These are phyloP conservation scores for Achlya flavicornis DNA, from an alignment of 2,888 invertebrate species.

Conservation along the genomic window DNA sequence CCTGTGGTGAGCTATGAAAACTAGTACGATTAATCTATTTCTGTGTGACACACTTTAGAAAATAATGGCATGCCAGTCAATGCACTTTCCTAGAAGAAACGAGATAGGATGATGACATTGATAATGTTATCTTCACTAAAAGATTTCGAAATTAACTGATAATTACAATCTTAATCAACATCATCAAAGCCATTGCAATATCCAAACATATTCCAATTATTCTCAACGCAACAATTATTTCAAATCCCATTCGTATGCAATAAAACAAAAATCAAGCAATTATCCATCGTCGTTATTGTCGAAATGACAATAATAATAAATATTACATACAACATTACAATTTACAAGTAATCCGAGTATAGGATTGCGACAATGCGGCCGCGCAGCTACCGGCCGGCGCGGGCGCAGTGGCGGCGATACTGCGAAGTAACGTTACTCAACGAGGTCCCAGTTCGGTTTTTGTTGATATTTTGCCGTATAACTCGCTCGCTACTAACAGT, in stretches of 20 bases:
- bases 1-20: too few species aligned
- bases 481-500: slow-evolving; percentile 5
- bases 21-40: too few species aligned
- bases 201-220: slow-evolving; percentile 3
- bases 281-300: slow-evolving; percentile 4
- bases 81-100: too few species aligned
- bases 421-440: slow-evolving; percentile 5
- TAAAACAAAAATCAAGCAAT: background rate
- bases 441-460: slow-evolving; percentile 5
- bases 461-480: slow-evolving; percentile 10
- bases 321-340: slow-evolving; percentile 8
- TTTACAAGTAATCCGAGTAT: slow-evolving; percentile 8
- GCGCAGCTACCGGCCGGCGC: slow-evolving; percentile 5
- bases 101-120: slow-evolving; percentile 4
- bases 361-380: background rate
- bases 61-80: too few species aligned
- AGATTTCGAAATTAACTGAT: background rate
- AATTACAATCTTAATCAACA: background rate
- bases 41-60: too few species aligned
- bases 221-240: background rate
- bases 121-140: background rate
- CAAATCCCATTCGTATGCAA: slow-evolving; percentile 6
- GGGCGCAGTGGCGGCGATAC: background rate
- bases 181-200: background rate
- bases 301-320: slow-evolving; percentile 6